Evolutionary conservation across 2,797 vertebrate genomes (phyloP), one percentile per base, ranked within the genome.

Genomic region (Tympanoctomys barrerae): DNA sequence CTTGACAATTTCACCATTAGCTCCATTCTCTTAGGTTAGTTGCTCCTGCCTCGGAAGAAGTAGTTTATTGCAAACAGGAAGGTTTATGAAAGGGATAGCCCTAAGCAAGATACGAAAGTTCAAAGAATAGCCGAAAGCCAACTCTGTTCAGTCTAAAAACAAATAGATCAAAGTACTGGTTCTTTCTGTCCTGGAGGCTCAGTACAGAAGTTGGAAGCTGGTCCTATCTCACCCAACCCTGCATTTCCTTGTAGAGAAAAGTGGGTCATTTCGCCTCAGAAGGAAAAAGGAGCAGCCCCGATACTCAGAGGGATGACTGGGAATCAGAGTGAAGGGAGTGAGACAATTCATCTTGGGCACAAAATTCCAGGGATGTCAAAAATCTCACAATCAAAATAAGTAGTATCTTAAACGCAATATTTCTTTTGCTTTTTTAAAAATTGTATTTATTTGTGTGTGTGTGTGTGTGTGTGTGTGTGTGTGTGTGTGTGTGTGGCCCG

Each of bases 171-270:
- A 82, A 86, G 36, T 2, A 3, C 10, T 6, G 7, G 22, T 36
- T 62, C 42, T 75, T 91, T 84, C 39, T 28, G 22, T 36, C 26
- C 49, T 52, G 13, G 2, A 62, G 59, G 7, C 2, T 88, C n/a
- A 21, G 24, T 62, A 46, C 21, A 59, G 12, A 42, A n/a, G 33
- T 7, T 16, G 5, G 85, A 52, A 59, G 1, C n/a, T 11, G 39
- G 64, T 19, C 52, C 91, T 66, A 24, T 52, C 75, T 84, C 46
- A 61, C 18, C 46, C 80, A 46, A 93, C 24, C n/a, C 62, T 62
- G 68, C 49, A 42, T 68, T 71, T 92, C 73, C 81, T 89, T 39
- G 12, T 54, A 86, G 57, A 80, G 57, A 68, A 49, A 93, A 82
- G 73, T 77, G 24, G 21, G 66, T 75, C 7, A 31, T 84, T 73